phyloP scores from a whole-genome alignment of 1,140 invertebrate species.

The Heliconius congener region DNA sequence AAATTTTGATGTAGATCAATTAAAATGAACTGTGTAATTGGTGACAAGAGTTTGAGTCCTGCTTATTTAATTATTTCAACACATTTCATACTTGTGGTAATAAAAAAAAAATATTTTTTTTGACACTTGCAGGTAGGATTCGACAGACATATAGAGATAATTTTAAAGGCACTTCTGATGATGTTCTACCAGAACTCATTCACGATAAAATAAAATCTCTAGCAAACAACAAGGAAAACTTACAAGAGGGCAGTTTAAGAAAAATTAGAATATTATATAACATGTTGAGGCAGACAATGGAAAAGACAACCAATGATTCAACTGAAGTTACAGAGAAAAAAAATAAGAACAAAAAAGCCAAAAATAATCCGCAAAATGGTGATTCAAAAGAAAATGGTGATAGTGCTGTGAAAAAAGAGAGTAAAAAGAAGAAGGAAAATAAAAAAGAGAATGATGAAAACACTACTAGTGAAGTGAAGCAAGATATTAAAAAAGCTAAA shows the following conservation, averaged over 20 bases:
- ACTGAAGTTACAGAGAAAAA: conserved; percentile 40
- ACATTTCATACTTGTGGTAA: too few relatives aligned
- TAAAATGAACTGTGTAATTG: too few relatives aligned
- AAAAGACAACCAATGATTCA: conserved; percentile 25
- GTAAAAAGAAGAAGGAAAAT: conserved; percentile 26
- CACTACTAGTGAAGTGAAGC: conserved; percentile 12
- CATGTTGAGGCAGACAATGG: conserved; percentile 59
- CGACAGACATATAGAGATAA: conserved; percentile 54
- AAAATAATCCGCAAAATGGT: not conserved
- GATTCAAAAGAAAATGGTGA: conserved; percentile 10
- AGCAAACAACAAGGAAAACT: conserved; percentile 43
- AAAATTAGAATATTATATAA: conserved; percentile 70
- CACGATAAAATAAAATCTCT: conserved; percentile 57
- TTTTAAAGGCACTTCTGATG: conserved; percentile 53
- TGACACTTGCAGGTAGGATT: conserved; percentile 54
- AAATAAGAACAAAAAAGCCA: conserved; percentile 33
- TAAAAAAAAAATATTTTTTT: not conserved
- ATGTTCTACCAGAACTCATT: conserved; percentile 59
- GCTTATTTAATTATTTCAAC: too few relatives aligned
- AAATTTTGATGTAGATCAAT: too few relatives aligned
- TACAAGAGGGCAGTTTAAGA: conserved; percentile 59
- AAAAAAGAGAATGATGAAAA: conserved; percentile 36
- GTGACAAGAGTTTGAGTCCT: too few relatives aligned
- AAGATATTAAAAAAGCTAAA: conserved; percentile 48
- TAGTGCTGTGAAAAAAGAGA: conserved; percentile 28